Evolutionary conservation across 2,888 invertebrate genomes (phyloP), one percentile per base, ranked within the genome.

Genomic region (Heteromurus nitidus): DNA sequence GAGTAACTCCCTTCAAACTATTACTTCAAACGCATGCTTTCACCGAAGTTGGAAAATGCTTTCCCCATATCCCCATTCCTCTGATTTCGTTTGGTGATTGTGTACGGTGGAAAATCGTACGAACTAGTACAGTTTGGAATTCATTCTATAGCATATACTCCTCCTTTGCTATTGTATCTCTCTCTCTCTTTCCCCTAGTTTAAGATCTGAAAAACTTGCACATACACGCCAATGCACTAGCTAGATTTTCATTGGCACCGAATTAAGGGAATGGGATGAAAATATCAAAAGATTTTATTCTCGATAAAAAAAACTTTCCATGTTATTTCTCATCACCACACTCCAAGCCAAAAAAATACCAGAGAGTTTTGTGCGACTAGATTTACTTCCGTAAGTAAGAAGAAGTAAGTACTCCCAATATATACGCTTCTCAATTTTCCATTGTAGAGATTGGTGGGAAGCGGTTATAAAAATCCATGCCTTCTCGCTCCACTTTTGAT

Each of bases 261-360:
- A 30, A 62, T 62, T 62, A 62, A 62, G 11, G 62, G 36, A 62
- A 31, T 62, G 62, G n/a, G 47, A 67, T 47, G 47, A 67, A 44
- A 67, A 67, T 44, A 24, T 24, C 44, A 47, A 67, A 67, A 50
- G 50, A 47, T 67, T 67, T 67, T 24, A 47, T 44, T 67, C 28
- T 26, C 47, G 67, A 67, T 67, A 53, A 69, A 64, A 64, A 58
- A 67, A 68, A 69, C 53, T 69, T 69, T 69, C 53, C 30, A n/a
- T 69, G 53, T 28, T 30, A 69, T 30, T 69, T 69, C 36, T 20
- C 69, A 69, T 69, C 69, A 69, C 22, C 50, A 50, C 16, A 26
- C 55, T 22, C n/a, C 55, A 55, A 55, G 11, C 24, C 55, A 55
- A 50, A 50, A 55, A 26, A n/a, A n/a, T n/a, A n/a, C n/a, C n/a